Percentiles rank a stretch among this genome's conserved stretches.
Conservation (phyloP, 2,113 vertebrate species). For the Nymphicus hollandicus region DNA sequence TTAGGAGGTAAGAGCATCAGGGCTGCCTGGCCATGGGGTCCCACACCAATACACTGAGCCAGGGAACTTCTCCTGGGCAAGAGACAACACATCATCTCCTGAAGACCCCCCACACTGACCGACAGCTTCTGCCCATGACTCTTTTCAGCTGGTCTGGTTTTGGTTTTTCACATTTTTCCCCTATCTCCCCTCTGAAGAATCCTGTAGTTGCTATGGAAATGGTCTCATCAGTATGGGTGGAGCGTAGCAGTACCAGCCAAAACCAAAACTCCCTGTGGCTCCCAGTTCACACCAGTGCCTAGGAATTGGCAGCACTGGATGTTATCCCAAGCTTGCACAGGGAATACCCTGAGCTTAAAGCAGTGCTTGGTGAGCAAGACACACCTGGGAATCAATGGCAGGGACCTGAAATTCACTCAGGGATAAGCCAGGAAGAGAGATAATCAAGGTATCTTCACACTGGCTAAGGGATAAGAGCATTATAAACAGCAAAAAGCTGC, state of each 20-base stretch:
- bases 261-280: not conserved
- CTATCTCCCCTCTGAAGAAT: not conserved
- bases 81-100: too few species aligned
- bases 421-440: not conserved
- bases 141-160: not conserved
- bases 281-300: constrained; percentile 32
- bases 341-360: not conserved
- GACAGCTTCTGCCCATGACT: not conserved
- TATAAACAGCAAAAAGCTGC: not conserved
- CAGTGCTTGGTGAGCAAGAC: fast-evolving
- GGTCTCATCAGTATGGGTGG: constrained; percentile 56
- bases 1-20: not conserved
- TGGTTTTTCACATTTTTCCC: not conserved
- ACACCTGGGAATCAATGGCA: not conserved
- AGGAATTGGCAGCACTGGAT: not conserved
- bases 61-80: not conserved
- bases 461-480: not conserved
- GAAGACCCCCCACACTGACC: not conserved
- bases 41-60: not conserved
- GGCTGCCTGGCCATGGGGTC: fast-evolving
- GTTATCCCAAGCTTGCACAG: not conserved
- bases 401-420: not conserved
- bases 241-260: not conserved
- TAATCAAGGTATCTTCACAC: not conserved
- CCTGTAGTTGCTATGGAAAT: constrained; percentile 65